phyloP scores from a whole-genome alignment of 2,888 invertebrate genomes.

The Spisula solida region DNA sequence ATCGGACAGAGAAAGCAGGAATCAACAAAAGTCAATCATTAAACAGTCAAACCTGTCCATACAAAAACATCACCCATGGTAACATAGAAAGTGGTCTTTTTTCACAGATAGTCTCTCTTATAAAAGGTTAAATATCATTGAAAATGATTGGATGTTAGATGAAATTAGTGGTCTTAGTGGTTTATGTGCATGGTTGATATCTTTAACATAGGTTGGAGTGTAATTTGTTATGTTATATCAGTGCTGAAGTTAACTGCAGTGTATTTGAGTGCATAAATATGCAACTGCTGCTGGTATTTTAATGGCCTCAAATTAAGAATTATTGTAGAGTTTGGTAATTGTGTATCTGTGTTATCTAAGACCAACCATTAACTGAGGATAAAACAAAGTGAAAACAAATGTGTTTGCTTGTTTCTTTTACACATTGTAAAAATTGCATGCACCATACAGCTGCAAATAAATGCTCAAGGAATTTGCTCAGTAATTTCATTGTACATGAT shows the following conservation, averaged over 20 bases:
- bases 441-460: background rate
- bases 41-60: too few relatives aligned
- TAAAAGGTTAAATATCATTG: too few relatives aligned
- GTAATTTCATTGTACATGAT: background rate
- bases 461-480: background rate
- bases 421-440: background rate
- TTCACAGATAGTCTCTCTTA: too few relatives aligned
- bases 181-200: too few relatives aligned
- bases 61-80: too few relatives aligned
- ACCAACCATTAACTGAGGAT: background rate
- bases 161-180: too few relatives aligned
- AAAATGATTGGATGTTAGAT: too few relatives aligned
- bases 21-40: too few relatives aligned
- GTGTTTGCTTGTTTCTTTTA: background rate
- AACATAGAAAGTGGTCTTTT: too few relatives aligned
- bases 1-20: too few relatives aligned
- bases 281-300: background rate
- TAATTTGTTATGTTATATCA: too few relatives aligned
- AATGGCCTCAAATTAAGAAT: constrained; percentile 1
- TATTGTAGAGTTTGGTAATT: background rate
- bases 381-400: background rate
- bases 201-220: too few relatives aligned
- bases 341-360: background rate
- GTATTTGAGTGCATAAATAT: background rate
- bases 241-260: background rate